A percentile compares a stretch with the other conserved stretches of the same genome.
These are phyloP conservation scores for Ia io DNA, from an alignment of 2,113 vertebrate genomes.

Conservation along the genomic window DNA sequence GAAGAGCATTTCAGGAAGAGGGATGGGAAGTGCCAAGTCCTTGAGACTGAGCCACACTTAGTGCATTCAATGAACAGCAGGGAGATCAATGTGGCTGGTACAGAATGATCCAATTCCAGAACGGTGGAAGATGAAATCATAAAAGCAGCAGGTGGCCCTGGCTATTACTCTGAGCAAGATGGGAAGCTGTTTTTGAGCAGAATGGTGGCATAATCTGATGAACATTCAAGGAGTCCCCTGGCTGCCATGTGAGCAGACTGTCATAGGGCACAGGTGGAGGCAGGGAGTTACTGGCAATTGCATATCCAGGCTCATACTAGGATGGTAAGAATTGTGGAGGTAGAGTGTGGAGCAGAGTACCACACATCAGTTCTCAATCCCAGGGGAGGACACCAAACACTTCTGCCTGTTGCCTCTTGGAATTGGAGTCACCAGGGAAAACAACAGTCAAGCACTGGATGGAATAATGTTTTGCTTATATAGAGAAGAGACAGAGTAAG, in stretches of 20 bases:
- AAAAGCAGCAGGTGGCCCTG: not conserved
- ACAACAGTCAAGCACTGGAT: not conserved
- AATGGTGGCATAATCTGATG: not conserved
- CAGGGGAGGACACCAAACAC: not conserved
- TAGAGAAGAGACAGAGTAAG: not conserved
- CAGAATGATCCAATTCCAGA: not conserved
- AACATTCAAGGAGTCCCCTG: not conserved
- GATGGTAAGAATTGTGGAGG: not conserved
- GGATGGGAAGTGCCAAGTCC: not conserved
- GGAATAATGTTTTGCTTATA: not conserved
- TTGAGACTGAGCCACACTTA: not conserved
- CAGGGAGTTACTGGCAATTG: not conserved
- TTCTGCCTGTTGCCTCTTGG: not conserved
- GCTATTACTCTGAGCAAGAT: not conserved
- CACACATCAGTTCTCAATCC: not conserved
- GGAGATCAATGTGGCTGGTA: not conserved
- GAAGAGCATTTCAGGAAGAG: not conserved
- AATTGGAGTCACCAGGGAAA: not conserved
- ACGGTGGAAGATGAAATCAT: not conserved
- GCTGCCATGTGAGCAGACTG: not conserved
- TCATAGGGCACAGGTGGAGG: not conserved
- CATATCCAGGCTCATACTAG: not conserved
- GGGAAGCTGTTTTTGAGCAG: not conserved
- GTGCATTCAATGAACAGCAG: not conserved
- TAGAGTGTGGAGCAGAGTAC: not conserved